Percentiles rank a stretch among this genome's conserved stretches.
These are phyloP conservation scores for Plumapathes pennacea DNA, from an alignment of 92 coral and sea anemone species.

Conservation along the genomic window DNA sequence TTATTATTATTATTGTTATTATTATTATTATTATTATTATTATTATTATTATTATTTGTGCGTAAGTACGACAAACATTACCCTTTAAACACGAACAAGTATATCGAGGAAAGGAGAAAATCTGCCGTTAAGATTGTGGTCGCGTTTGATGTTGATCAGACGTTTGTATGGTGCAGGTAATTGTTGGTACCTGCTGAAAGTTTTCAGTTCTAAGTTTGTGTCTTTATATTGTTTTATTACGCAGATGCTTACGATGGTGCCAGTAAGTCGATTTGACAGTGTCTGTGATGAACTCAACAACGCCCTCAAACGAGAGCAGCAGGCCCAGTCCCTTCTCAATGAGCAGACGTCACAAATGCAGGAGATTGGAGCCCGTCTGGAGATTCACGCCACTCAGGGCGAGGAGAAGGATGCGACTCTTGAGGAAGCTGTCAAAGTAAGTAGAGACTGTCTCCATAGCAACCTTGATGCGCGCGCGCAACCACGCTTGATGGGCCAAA, in stretches of 20 bases:
- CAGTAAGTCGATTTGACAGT: slow-evolving; percentile 81
- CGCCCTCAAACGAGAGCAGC: slow-evolving; percentile 95
- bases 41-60: no score
- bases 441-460: no score
- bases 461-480: no score
- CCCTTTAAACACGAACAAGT: no score
- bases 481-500: no score
- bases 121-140: no score
- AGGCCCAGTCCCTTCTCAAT: slow-evolving; percentile 93
- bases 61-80: no score
- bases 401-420: slow-evolving; percentile 95
- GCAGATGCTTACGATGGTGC: slow-evolving; percentile 88
- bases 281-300: slow-evolving; percentile 92
- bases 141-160: not conserved
- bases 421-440: slow-evolving; percentile 91
- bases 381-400: slow-evolving; percentile 76
- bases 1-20: no score
- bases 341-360: slow-evolving; percentile 97
- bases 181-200: not conserved
- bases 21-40: no score
- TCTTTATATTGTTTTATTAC: not conserved
- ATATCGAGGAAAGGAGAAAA: no score
- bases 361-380: slow-evolving; percentile 87
- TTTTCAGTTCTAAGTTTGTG: not conserved
- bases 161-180: not conserved